Evolutionary conservation across 2,888 invertebrate genomes (phyloP).

Genomic region (Bruchidius siliquastri): DNA sequence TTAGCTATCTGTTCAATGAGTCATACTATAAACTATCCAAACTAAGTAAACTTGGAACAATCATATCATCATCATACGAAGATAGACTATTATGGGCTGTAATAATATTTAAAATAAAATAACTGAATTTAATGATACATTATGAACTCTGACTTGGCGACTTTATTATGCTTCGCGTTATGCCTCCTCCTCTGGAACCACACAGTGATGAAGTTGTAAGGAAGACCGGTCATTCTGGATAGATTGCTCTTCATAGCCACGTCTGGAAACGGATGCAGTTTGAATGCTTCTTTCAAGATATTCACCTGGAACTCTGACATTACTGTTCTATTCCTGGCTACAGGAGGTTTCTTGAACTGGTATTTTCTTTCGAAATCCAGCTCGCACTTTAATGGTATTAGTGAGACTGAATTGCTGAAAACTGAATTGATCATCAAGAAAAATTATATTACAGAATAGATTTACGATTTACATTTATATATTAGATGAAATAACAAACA

Average conservation of each 20-base stretch:
- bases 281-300: neutral
- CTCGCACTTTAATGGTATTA: neutral
- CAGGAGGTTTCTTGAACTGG: neutral
- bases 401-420: neutral
- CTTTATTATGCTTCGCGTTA: neutral
- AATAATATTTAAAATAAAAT: too few species aligned
- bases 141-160: neutral
- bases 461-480: too few species aligned
- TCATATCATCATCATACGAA: too few species aligned
- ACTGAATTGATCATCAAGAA: neutral
- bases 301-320: neutral
- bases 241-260: neutral
- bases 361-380: neutral
- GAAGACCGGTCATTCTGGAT: neutral
- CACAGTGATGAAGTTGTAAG: neutral
- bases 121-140: neutral
- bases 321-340: neutral
- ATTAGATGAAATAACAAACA: too few species aligned
- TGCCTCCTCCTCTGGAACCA: slow-evolving; percentile 4
- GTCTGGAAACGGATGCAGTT: neutral
- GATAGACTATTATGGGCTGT: too few species aligned
- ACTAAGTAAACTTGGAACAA: too few species aligned
- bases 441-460: neutral
- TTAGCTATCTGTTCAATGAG: too few species aligned
- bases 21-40: too few species aligned